Evolutionary conservation across 2,888 invertebrate genomes (phyloP).

Genomic region (Melieria omissa): DNA sequence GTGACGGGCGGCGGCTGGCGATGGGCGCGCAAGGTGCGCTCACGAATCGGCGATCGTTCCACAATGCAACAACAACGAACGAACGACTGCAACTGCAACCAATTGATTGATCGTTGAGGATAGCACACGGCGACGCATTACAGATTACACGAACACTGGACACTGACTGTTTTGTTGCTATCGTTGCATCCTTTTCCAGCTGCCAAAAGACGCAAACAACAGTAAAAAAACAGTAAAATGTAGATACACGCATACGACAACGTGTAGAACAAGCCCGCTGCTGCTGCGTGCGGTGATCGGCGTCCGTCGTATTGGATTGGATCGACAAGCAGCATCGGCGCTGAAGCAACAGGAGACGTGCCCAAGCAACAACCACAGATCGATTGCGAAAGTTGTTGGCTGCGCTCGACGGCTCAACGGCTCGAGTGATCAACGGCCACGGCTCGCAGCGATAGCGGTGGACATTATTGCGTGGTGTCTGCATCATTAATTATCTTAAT

Average conservation of each 20-base stretch:
- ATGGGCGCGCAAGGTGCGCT: slow-evolving; percentile 39
- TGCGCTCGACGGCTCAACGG: too few species aligned
- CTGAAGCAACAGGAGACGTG: slow-evolving; percentile 6
- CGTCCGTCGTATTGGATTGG: too few species aligned
- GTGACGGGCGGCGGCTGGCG: slow-evolving; percentile 10
- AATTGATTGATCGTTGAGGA: slow-evolving; percentile 57
- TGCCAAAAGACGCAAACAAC: slow-evolving; percentile 10
- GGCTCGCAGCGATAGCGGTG: slow-evolving; percentile 33
- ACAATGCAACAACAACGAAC: not conserved
- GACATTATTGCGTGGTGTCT: slow-evolving; percentile 63
- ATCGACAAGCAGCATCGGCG: slow-evolving; percentile 6
- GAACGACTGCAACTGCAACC: slow-evolving; percentile 19
- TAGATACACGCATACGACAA: slow-evolving; percentile 62
- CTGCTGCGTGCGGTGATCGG: slow-evolving; percentile 2
- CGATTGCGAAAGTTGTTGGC: not conserved
- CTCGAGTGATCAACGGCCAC: too few species aligned
- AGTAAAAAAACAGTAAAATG: slow-evolving; percentile 54
- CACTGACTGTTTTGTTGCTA: slow-evolving; percentile 30
- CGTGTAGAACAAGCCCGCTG: slow-evolving; percentile 25
- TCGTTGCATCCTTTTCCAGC: slow-evolving; percentile 3
- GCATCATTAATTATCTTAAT: slow-evolving; percentile 64
- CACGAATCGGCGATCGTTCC: slow-evolving; percentile 22
- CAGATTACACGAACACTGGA: slow-evolving; percentile 31
- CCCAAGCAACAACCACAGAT: not conserved
- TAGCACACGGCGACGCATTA: slow-evolving; percentile 50